Conservation (phyloP, 2,888 invertebrate genomes). For the Drosophila kokeensis region DNA sequence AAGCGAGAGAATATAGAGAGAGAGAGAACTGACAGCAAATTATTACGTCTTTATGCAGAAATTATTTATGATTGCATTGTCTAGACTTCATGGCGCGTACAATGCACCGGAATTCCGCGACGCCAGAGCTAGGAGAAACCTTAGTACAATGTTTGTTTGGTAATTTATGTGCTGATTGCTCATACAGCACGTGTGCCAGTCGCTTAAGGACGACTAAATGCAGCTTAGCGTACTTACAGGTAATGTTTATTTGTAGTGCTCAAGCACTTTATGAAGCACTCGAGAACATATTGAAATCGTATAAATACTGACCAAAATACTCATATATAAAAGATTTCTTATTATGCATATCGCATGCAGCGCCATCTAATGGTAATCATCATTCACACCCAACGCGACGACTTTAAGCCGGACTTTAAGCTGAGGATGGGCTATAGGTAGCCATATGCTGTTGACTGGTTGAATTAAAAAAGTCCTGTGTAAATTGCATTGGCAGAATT, state of each 20-base stretch:
- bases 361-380: not conserved
- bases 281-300: not conserved
- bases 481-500: conserved; percentile 75
- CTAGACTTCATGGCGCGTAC: conserved; percentile 71
- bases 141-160: conserved; percentile 44
- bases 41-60: conserved; percentile 77
- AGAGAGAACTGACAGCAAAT: conserved; percentile 51
- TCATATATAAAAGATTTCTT: not conserved
- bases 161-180: conserved; percentile 71
- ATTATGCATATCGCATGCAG: not conserved
- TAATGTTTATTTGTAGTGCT: not conserved
- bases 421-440: not conserved
- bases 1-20: not conserved
- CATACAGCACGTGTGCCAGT: conserved; percentile 66
- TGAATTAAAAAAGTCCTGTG: conserved; percentile 42
- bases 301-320: not conserved
- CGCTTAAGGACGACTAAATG: conserved; percentile 37
- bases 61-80: conserved; percentile 79
- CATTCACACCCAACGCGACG: conserved; percentile 21
- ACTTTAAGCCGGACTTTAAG: conserved; percentile 29
- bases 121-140: conserved; percentile 39
- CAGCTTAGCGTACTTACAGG: conserved; percentile 24
- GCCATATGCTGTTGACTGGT: not conserved
- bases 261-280: not conserved
- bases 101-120: conserved; percentile 78